phyloP scores from a whole-genome alignment of 2,888 invertebrate genomes.

The Apodemia hepburni region DNA sequence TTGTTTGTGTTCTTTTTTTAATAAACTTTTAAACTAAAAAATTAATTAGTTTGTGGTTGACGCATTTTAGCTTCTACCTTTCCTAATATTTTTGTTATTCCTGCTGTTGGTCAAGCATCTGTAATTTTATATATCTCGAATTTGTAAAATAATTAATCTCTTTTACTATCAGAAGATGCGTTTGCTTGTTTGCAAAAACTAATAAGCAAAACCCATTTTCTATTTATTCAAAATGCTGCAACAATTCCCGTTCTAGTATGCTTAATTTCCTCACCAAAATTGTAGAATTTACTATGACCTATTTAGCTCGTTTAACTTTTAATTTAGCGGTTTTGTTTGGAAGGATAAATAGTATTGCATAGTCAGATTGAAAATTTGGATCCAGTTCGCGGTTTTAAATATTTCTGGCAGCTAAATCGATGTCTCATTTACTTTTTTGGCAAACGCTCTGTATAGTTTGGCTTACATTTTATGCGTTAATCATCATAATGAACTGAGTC shows the following conservation, averaged over 20 bases:
- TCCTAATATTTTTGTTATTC: no score
- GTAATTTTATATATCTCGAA: background rate
- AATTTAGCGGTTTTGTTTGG: background rate
- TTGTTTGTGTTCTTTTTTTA: background rate
- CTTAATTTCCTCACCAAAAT: background rate
- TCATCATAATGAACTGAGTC: conserved; percentile 13
- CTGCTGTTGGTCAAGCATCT: no score
- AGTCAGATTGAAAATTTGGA: conserved; percentile 18
- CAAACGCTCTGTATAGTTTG: conserved; percentile 19
- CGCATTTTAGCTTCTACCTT: no score
- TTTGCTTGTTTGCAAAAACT: background rate
- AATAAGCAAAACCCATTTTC: background rate
- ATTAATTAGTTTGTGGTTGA: no score
- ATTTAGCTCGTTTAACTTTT: background rate
- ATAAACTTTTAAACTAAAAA: no score
- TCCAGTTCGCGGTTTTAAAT: conserved; percentile 21
- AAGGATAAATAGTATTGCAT: background rate
- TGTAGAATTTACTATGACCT: background rate
- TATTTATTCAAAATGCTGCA: background rate
- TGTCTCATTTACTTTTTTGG: conserved; percentile 21
- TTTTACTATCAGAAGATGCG: background rate
- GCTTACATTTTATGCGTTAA: conserved; percentile 20
- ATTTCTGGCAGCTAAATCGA: conserved; percentile 22
- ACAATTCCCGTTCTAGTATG: background rate
- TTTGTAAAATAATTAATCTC: background rate